These are phyloP conservation scores for Clostera curtula DNA, from an alignment of 2,888 invertebrate genomes.

Conservation along the genomic window DNA sequence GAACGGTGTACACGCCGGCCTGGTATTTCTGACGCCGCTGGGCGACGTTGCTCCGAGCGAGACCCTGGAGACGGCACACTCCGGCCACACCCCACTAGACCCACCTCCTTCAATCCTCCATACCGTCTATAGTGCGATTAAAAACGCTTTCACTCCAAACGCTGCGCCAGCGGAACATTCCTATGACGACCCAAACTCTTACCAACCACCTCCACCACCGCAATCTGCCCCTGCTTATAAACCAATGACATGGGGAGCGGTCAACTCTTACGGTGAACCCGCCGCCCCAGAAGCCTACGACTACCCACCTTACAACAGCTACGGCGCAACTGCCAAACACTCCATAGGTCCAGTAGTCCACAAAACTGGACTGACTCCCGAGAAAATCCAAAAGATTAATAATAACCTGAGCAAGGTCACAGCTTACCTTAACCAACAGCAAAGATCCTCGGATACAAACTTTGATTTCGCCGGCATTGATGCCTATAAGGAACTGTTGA, in stretches of 20 bases:
- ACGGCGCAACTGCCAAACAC: constrained; percentile 46
- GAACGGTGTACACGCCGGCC: constrained; percentile 63
- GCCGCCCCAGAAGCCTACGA: constrained; percentile 50
- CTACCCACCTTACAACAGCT: constrained; percentile 43
- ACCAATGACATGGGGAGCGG: constrained; percentile 56
- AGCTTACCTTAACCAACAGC: constrained; percentile 39
- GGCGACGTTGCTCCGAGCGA: constrained; percentile 40
- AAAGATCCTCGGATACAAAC: constrained; percentile 56
- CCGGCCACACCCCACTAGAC: constrained; percentile 50
- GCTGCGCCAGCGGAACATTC: constrained; percentile 21
- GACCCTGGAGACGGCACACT: constrained; percentile 33
- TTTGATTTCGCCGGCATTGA: constrained; percentile 38
- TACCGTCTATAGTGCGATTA: constrained; percentile 57
- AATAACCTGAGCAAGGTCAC: constrained; percentile 52
- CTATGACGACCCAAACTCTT: constrained; percentile 18
- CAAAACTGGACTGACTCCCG: constrained; percentile 40
- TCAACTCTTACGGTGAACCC: constrained; percentile 64
- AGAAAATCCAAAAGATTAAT: constrained; percentile 61
- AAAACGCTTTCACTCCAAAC: constrained; percentile 44
- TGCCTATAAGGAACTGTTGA: constrained; percentile 40
- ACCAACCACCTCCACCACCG: constrained; percentile 52
- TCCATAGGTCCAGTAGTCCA: constrained; percentile 29
- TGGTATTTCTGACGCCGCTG: constrained; percentile 62
- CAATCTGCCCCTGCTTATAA: constrained; percentile 44
- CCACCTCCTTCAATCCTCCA: constrained; percentile 56